Evolutionary conservation across 2,113 vertebrate genomes (phyloP).

Genomic region (Leucopternis melanops): DNA sequence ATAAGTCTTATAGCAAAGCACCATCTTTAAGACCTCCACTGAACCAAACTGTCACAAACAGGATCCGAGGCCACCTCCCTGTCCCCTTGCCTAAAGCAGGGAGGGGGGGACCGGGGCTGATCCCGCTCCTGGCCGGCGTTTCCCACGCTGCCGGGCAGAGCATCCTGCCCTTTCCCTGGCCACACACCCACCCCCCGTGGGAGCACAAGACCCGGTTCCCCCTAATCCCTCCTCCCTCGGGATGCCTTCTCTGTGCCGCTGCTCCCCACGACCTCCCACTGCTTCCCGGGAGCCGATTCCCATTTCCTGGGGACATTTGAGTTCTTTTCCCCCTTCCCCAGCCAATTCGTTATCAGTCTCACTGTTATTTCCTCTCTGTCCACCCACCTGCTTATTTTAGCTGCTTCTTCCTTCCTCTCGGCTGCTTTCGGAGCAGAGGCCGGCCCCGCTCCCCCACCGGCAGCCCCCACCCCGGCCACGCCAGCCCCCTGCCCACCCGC

Average conservation of each 20-base stretch:
- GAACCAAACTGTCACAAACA: not conserved
- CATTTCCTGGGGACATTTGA: conserved; percentile 19
- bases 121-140: not conserved
- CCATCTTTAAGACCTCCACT: not conserved
- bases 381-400: conserved; percentile 64
- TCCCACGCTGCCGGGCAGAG: not conserved
- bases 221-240: not conserved
- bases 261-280: not conserved
- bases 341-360: conserved; percentile 9
- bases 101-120: not conserved
- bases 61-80: not conserved
- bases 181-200: not conserved
- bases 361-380: conserved; percentile 42
- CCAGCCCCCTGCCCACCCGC: not conserved
- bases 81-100: not conserved
- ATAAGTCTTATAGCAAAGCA: not conserved
- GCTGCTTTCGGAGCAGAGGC: not conserved
- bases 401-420: conserved; percentile 53
- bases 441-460: not conserved
- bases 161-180: not conserved
- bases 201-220: not conserved
- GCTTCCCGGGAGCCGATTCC: not conserved
- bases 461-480: not conserved
- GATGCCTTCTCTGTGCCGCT: not conserved
- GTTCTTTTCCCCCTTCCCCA: not conserved